Conservation (phyloP, 2,888 invertebrate genomes). For the Limnephilus auricula region DNA sequence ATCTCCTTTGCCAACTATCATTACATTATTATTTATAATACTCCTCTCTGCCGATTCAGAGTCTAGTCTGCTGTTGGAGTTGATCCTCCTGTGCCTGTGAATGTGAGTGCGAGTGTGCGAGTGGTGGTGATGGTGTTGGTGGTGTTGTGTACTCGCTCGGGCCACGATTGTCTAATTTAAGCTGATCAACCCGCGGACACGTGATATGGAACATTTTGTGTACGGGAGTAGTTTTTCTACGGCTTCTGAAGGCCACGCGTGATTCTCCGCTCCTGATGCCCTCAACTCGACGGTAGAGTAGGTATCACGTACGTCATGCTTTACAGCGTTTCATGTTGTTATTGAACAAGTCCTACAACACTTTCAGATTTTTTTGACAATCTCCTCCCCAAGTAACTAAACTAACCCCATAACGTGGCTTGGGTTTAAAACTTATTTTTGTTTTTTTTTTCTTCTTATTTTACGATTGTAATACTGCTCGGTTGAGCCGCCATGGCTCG, state of each 20-base stretch:
- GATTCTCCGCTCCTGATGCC: conserved; percentile 1
- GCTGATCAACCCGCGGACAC: background rate
- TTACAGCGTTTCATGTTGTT: background rate
- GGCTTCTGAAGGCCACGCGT: conserved; percentile 15
- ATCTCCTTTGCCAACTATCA: background rate
- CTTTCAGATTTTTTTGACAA: too few species aligned
- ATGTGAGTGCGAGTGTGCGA: too few species aligned
- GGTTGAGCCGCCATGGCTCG: too few species aligned
- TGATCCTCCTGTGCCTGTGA: background rate
- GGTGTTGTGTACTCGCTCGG: background rate
- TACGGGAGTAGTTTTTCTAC: background rate
- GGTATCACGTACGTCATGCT: background rate
- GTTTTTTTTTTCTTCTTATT: too few species aligned
- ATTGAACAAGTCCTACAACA: background rate
- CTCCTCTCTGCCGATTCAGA: background rate
- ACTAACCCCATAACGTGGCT: background rate
- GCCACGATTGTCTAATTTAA: conserved; percentile 19
- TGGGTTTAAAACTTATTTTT: too few species aligned
- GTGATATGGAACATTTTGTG: background rate
- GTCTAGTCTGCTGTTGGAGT: background rate
- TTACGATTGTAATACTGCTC: too few species aligned
- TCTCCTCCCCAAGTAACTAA: background rate
- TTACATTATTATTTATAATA: too few species aligned
- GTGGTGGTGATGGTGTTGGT: background rate
- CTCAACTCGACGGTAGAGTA: background rate